A percentile compares a stretch with the other conserved stretches of the same genome.
phyloP scores from a whole-genome alignment of 2,797 vertebrate genomes.

The Simalia tracyae region DNA sequence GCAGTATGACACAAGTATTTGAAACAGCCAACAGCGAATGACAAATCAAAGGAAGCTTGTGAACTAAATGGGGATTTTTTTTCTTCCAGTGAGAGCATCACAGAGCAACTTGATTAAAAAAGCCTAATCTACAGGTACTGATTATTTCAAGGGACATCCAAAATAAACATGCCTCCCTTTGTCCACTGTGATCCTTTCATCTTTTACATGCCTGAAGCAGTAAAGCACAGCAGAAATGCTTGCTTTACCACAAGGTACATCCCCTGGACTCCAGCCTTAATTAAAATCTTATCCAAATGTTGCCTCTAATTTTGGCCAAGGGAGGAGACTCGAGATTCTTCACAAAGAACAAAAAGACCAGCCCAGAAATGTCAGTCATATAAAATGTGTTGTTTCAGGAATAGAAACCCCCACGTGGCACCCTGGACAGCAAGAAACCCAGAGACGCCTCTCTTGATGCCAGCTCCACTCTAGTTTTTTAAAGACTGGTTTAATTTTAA shows the following conservation, averaged over 20 bases:
- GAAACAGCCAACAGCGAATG: accelerated
- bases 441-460: neutral
- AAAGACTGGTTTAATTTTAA: neutral
- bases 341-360: neutral
- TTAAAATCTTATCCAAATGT: neutral
- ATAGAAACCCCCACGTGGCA: neutral
- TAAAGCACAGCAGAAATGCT: neutral
- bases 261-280: neutral
- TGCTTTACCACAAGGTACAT: neutral
- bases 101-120: neutral
- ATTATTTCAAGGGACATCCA: neutral
- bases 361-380: neutral
- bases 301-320: neutral
- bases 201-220: neutral
- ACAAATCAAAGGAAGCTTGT: neutral
- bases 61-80: neutral
- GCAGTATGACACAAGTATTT: conserved; percentile 46
- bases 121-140: neutral
- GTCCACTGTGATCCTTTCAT: neutral
- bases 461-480: neutral
- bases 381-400: neutral
- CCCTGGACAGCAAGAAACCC: neutral
- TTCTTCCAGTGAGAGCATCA: neutral
- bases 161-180: neutral
- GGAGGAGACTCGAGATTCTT: neutral